phyloP scores from a whole-genome alignment of 2,797 vertebrate species.

The Spizella passerina region DNA sequence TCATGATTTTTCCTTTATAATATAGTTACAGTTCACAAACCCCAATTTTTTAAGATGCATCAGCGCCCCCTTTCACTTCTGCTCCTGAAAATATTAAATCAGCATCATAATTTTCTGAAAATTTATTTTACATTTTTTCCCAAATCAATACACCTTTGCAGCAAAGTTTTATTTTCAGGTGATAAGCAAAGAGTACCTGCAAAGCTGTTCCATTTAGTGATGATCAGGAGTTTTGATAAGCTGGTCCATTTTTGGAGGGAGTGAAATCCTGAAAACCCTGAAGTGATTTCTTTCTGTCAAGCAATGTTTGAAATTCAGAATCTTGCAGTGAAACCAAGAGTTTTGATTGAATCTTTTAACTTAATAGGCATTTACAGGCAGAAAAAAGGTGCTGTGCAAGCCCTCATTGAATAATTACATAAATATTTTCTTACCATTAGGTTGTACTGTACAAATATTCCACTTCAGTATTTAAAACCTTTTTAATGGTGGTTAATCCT shows the following conservation, averaged over 20 bases:
- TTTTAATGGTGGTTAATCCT: neutral
- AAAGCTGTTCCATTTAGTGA: neutral
- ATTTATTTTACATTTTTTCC: neutral
- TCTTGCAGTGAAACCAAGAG: neutral
- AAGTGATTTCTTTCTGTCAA: neutral
- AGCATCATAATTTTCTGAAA: neutral
- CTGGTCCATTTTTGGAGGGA: neutral
- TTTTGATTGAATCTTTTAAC: neutral
- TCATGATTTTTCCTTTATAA: neutral
- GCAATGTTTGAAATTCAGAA: neutral
- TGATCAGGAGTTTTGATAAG: neutral
- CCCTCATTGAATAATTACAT: neutral
- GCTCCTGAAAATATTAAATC: neutral
- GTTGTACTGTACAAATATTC: neutral
- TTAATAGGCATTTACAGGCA: neutral
- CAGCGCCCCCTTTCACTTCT: neutral
- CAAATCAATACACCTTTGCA: neutral
- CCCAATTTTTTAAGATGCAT: neutral
- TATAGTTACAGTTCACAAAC: neutral
- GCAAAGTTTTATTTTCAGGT: neutral
- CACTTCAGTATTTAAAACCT: neutral
- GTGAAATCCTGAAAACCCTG: neutral
- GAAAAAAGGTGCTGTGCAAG: neutral
- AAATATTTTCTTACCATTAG: neutral
- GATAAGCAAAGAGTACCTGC: neutral